Evolutionary conservation across 2,888 invertebrate genomes (phyloP).

Genomic region (Zeuzera pyrina): DNA sequence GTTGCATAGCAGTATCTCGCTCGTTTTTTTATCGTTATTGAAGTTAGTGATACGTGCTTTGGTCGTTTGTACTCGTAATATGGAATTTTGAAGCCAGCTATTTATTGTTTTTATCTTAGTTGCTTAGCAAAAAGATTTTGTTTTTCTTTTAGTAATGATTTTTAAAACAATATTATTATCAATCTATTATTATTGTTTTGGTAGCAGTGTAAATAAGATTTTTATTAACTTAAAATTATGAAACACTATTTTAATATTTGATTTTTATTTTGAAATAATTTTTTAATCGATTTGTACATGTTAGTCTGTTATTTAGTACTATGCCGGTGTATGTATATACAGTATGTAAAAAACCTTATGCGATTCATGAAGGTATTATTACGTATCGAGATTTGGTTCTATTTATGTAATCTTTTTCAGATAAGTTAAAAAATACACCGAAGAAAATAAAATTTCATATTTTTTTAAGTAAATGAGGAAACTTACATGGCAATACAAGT

Average conservation of each 20-base stretch:
- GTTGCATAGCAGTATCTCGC: too few species aligned
- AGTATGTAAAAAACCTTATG: slow-evolving; percentile 35
- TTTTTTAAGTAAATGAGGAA: too few species aligned
- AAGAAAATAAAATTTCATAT: too few species aligned
- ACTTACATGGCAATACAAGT: too few species aligned
- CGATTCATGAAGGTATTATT: too few species aligned
- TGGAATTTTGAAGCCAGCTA: slow-evolving; percentile 23
- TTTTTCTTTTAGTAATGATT: slow-evolving; percentile 38
- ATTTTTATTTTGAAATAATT: slow-evolving; percentile 10
- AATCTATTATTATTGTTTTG: slow-evolving; percentile 46
- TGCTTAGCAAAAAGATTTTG: slow-evolving; percentile 57
- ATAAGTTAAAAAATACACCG: too few species aligned
- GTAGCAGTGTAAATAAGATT: slow-evolving; percentile 66
- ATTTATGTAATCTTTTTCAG: too few species aligned
- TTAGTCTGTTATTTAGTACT: slow-evolving; percentile 68
- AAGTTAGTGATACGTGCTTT: too few species aligned
- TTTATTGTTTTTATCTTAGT: slow-evolving; percentile 50
- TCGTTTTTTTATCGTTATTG: too few species aligned
- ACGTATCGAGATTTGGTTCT: too few species aligned
- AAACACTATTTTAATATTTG: slow-evolving; percentile 6
- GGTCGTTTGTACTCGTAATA: too few species aligned
- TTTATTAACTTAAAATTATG: slow-evolving; percentile 47
- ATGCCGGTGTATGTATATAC: slow-evolving; percentile 47
- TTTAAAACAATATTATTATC: slow-evolving; percentile 23
- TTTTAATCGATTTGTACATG: slow-evolving; percentile 32